Percentiles rank a stretch among this genome's conserved stretches.
Conservation (phyloP, 1,140 invertebrate genomes). For the Papilio aristodemus region DNA sequence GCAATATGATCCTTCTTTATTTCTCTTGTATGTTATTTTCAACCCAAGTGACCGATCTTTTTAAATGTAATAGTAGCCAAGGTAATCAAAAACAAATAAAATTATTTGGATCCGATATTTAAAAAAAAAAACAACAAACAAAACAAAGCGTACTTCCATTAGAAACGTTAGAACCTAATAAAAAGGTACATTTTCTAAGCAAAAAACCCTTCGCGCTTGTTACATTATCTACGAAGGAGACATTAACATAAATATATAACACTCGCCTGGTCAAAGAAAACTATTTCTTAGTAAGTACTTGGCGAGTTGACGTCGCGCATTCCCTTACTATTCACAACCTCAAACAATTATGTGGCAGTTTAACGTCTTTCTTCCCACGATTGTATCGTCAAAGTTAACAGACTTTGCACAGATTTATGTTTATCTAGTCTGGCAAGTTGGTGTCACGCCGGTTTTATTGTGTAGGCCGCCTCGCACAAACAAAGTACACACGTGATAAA, state of each 20-base stretch:
- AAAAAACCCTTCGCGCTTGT: not conserved
- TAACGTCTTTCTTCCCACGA: slow-evolving; percentile 70
- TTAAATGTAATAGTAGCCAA: no score
- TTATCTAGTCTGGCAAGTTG: slow-evolving; percentile 47
- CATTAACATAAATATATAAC: slow-evolving; percentile 33
- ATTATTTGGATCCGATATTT: not conserved
- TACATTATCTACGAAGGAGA: slow-evolving; percentile 7
- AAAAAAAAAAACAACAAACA: not conserved
- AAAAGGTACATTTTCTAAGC: not conserved
- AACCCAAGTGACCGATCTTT: no score
- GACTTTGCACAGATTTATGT: slow-evolving; percentile 60
- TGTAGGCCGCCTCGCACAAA: slow-evolving; percentile 38
- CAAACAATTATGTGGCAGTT: slow-evolving; percentile 67
- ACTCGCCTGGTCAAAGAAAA: slow-evolving; percentile 37
- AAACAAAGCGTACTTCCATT: not conserved
- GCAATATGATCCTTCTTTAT: no score
- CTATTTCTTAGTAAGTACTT: slow-evolving; percentile 42
- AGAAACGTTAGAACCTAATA: slow-evolving; percentile 15
- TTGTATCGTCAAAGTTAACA: slow-evolving; percentile 60
- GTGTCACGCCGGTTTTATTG: slow-evolving; percentile 43
- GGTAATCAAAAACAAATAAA: no score
- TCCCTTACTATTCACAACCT: slow-evolving; percentile 61
- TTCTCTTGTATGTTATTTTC: no score
- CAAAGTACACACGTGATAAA: slow-evolving; percentile 18
- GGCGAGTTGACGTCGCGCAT: slow-evolving; percentile 50